Evolutionary conservation across 2,113 vertebrate species (phyloP).

Genomic region (Tachycineta bicolor): DNA sequence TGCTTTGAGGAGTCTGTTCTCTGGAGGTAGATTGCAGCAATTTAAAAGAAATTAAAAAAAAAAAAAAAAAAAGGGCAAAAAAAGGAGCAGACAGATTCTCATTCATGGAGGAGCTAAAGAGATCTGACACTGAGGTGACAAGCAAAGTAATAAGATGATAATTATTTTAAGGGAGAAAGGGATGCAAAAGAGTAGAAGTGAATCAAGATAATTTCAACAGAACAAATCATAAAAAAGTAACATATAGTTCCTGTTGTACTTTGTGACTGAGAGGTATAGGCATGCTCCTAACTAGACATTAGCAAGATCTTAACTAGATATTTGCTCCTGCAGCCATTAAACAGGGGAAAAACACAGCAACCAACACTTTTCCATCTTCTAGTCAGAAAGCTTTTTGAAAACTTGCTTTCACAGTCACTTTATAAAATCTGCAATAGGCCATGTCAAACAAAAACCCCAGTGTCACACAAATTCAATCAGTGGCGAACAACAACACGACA

Average conservation of each 20-base stretch:
- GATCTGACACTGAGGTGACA: background rate
- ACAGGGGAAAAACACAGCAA: background rate
- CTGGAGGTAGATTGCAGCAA: background rate
- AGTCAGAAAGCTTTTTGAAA: background rate
- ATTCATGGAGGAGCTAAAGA: background rate
- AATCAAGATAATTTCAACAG: background rate
- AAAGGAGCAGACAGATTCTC: background rate
- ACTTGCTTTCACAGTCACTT: background rate
- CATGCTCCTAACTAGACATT: background rate
- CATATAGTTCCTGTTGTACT: background rate
- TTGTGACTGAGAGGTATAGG: background rate
- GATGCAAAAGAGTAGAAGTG: background rate
- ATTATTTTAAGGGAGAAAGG: conserved; percentile 1
- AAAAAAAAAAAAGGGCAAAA: background rate
- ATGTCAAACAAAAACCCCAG: background rate
- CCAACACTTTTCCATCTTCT: background rate
- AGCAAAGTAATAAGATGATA: background rate
- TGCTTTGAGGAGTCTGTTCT: background rate
- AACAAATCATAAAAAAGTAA: background rate
- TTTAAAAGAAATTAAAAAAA: background rate
- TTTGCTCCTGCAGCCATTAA: background rate
- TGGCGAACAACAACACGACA: background rate
- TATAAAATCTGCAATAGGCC: background rate
- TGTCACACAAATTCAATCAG: background rate
- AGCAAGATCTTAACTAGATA: background rate